A percentile compares a stretch with the other conserved stretches of the same genome.
Evolutionary conservation across 2,888 invertebrate species (phyloP).

Genomic region (Fissipunctia ypsillon): DNA sequence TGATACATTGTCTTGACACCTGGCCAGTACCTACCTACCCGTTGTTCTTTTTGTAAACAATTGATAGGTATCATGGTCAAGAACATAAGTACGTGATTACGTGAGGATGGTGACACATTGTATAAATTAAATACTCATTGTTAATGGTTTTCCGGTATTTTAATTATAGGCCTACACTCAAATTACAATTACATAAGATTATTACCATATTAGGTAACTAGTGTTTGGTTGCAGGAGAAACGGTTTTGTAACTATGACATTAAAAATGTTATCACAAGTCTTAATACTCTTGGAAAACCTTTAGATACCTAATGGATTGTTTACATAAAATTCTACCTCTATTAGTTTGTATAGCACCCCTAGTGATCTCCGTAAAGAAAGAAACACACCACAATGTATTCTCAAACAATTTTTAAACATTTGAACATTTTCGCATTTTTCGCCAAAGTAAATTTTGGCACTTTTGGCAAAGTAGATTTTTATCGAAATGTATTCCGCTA

Average conservation of each 20-base stretch:
- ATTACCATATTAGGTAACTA: neutral
- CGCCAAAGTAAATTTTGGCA: conserved; percentile 3
- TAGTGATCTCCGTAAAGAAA: neutral
- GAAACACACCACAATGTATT: neutral
- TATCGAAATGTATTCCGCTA: conserved; percentile 24
- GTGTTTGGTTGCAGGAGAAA: neutral
- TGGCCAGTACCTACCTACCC: conserved; percentile 21
- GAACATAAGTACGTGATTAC: too few relatives aligned
- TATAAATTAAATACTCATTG: conserved; percentile 30
- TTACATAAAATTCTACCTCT: neutral
- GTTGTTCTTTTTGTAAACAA: conserved; percentile 47
- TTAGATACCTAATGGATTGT: neutral
- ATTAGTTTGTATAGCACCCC: neutral
- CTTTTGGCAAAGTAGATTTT: conserved; percentile 20
- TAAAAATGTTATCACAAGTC: neutral
- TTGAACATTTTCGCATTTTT: conserved; percentile 7
- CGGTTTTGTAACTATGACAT: neutral
- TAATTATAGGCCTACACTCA: neutral
- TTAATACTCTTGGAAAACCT: neutral
- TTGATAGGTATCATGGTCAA: conserved; percentile 29
- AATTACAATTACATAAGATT: neutral
- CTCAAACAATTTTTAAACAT: neutral
- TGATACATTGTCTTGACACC: conserved; percentile 46
- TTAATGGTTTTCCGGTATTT: conserved; percentile 36
- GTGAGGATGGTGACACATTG: conserved; percentile 47